Evolutionary conservation across 2,888 invertebrate species (phyloP), one percentile per base, ranked within the genome.

Genomic region (Caenorhabditis sulstoni): DNA sequence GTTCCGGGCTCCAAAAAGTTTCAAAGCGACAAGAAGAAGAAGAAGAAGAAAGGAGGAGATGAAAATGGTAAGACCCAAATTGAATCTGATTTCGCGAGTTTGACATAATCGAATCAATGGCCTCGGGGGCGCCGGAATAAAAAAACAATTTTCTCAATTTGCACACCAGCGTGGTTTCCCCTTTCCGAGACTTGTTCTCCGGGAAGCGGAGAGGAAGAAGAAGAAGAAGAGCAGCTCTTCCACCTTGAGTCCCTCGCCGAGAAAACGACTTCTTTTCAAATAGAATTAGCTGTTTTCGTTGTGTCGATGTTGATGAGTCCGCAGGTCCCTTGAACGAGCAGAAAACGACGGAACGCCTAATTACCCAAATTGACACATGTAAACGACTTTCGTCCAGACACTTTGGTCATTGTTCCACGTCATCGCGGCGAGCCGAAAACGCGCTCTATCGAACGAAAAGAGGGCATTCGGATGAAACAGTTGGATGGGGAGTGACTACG

Each of bases 71-170:
- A 67, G 45, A 49, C 20, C 59, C 52, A 62, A 62, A 73, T 73
- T 64, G 73, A 73, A 73, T 73, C 73, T 73, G 73, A 64, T 73
- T 70, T 65, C 50, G 50, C 41, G 64, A 73, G 73, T 65, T 73
- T 73, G 73, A 64, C 64, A 73, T 73, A 73, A 73, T 73, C 53
- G 41, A 73, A 73, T 73, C 64, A 73, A 73, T 65, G 57, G 73
- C 57, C 29, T 29, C 29, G 70, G 52, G 22, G n/a, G 59, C 44
- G 52, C 47, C 29, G 29, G 39, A 67, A 58, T 45, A 71, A 62
- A 64, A n/a, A 64, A 73, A 64, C 71, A 71, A 71, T 71, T 71
- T 71, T 62, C 71, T 71, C 62, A 64, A 71, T 71, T 68, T 70
- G 52, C 53, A 45, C 23, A 64, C 14, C 41, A 14, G 41, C 41